Base-by-base conservation (phyloP, 2,113 vertebrate genomes). In the Leuciscus idus region DNA sequence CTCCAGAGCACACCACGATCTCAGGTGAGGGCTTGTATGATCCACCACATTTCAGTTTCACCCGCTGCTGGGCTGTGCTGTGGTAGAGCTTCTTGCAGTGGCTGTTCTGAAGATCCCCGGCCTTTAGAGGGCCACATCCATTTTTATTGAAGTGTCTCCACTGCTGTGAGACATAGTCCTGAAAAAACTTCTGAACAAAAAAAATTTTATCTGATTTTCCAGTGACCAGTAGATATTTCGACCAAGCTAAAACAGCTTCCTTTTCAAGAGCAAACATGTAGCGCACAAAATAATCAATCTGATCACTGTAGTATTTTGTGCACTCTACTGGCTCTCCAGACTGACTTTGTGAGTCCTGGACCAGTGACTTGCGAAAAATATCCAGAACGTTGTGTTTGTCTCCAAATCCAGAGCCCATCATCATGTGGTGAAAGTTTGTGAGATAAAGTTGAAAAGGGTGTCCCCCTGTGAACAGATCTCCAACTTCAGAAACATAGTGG, bases 221-320 rank as follows among this genome's bases (percentile, higher is more conserved):
- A 52, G n/a, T 52, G 26, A 76, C 8, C 8, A 76, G 13, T 19
- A 76, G 0, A 52, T 52, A 76, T 76, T 52, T 76, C 0, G 46
- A 76, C 74, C 74, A 76, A 30, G 74, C 46, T 28, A 76, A 76
- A 76, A 76, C 74, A 1, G 74, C 46, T 52, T 76, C 74, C 46
- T 52, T 76, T 76, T 76, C 74, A 4, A 76, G 6, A 7, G 74
- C 15, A 10, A 76, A 76, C 26, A 76, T 30, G 26, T 19, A 76
- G n/a, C 46, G 46, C 1, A 76, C 74, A 76, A 76, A 76, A 76
- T 76, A 76, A 76, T 76, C 74, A n/a, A n/a, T n/a, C n/a, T n/a
- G n/a, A n/a, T n/a, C n/a, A n/a, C n/a, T n/a, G n/a, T n/a, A n/a
- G n/a, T n/a, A n/a, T n/a, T n/a, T n/a, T n/a, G n/a, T n/a, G n/a